A percentile compares a stretch with the other conserved stretches of the same genome.
Conservation (phyloP, 2,113 vertebrate species). For the Ictalurus punctatus region DNA sequence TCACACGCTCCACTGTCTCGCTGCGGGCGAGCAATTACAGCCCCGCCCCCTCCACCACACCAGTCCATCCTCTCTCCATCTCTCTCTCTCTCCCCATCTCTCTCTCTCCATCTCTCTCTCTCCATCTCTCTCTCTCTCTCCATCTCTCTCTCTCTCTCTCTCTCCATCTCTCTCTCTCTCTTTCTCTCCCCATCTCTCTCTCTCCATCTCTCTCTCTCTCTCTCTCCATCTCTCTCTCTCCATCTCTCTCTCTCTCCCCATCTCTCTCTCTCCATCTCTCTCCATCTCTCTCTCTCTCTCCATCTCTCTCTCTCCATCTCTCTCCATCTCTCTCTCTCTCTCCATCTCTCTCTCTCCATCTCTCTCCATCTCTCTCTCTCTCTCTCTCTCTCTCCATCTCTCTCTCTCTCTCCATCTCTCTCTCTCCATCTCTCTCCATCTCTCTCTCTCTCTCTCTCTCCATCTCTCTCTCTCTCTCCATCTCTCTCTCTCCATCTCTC, state of each 20-base stretch:
- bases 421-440: not conserved
- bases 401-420: not conserved
- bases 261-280: not conserved
- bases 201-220: not conserved
- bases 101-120: not conserved
- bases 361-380: not conserved
- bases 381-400: not conserved
- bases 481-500: not conserved
- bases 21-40: conserved; percentile 80
- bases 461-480: not conserved
- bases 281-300: not conserved
- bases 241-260: not conserved
- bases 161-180: not conserved
- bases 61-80: conserved; percentile 19
- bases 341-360: not conserved
- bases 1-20: conserved; percentile 73
- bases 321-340: not conserved
- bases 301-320: not conserved
- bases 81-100: not conserved
- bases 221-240: not conserved
- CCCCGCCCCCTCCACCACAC: conserved; percentile 50
- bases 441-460: not conserved
- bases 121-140: not conserved
- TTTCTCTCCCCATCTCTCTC: too few relatives aligned
- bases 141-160: not conserved